phyloP scores from a whole-genome alignment of 2,113 vertebrate genomes.

The Hippoglossus stenolepis region DNA sequence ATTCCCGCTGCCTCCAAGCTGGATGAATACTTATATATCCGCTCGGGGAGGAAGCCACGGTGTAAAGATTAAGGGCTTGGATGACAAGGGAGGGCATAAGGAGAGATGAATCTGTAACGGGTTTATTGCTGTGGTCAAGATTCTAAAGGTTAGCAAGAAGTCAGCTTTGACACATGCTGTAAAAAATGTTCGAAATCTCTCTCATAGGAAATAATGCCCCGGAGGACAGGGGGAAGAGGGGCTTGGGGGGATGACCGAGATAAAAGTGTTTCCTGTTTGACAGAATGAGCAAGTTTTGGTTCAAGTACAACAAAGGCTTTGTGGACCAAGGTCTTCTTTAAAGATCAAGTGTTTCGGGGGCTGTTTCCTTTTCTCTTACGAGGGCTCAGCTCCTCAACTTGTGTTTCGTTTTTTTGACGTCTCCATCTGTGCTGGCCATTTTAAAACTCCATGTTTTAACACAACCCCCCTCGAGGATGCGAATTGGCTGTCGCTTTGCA shows the following conservation, averaged over 20 bases:
- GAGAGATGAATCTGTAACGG: constrained; percentile 73
- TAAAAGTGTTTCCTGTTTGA: constrained; percentile 70
- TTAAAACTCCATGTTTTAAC: constrained; percentile 53
- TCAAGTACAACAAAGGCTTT: constrained; percentile 48
- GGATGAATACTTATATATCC: constrained; percentile 70
- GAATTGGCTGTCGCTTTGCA: constrained; percentile 31
- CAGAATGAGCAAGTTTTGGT: constrained; percentile 50
- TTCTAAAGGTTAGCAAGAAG: constrained; percentile 77
- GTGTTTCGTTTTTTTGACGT: constrained; percentile 46
- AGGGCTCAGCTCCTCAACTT: constrained; percentile 36
- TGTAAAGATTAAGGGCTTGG: constrained; percentile 74
- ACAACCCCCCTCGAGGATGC: constrained; percentile 40
- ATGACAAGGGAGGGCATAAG: constrained; percentile 70
- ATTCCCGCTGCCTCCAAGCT: constrained; percentile 62
- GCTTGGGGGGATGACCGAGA: constrained; percentile 32
- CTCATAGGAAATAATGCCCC: constrained; percentile 53
- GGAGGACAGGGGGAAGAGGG: constrained; percentile 6
- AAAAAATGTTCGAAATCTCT: constrained; percentile 41
- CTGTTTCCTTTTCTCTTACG: constrained; percentile 13
- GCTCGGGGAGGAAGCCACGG: constrained; percentile 64
- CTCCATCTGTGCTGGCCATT: constrained; percentile 57
- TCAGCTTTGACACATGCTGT: constrained; percentile 69
- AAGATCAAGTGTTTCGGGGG: constrained; percentile 33
- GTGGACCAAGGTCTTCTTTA: constrained; percentile 36
- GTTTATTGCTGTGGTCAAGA: constrained; percentile 78